Conservation (phyloP, 64 coral and sea anemone species). For the Astreopora myriophthalma region DNA sequence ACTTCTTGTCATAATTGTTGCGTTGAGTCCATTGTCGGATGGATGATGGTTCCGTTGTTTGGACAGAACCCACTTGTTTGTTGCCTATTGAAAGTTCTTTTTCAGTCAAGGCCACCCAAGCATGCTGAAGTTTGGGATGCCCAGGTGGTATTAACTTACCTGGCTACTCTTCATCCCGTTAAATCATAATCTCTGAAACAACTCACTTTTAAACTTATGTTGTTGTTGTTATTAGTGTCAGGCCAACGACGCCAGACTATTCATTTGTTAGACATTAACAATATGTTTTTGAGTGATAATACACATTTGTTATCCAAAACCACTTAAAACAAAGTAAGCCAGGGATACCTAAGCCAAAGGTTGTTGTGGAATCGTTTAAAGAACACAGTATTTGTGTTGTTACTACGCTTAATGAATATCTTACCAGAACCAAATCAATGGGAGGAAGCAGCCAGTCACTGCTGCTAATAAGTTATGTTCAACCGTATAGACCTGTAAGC, state of each 20-base stretch:
- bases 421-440: not conserved
- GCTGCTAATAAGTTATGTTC: slow-evolving; percentile 27
- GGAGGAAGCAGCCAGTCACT: not conserved
- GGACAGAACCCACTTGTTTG: slow-evolving; percentile 2
- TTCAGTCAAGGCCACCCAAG: not conserved
- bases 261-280: not conserved
- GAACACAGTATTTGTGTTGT: not conserved
- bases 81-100: slow-evolving; percentile 9
- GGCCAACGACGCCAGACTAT: not conserved
- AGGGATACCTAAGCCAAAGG: not conserved
- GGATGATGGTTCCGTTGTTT: too few species aligned
- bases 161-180: slow-evolving; percentile 32
- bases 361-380: not conserved
- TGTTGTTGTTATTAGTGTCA: slow-evolving; percentile 3
- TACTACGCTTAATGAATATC: not conserved
- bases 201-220: slow-evolving; percentile 11
- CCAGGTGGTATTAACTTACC: slow-evolving; percentile 14
- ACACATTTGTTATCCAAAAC: slow-evolving; percentile 8
- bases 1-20: too few species aligned
- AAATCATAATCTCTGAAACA: not conserved
- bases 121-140: slow-evolving; percentile 20
- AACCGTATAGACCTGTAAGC: slow-evolving; percentile 1
- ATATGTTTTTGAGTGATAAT: slow-evolving; percentile 14
- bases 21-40: too few species aligned
- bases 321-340: too few species aligned